Base-by-base conservation (phyloP, 1,140 invertebrate genomes). In the Drosophila lowei region DNA sequence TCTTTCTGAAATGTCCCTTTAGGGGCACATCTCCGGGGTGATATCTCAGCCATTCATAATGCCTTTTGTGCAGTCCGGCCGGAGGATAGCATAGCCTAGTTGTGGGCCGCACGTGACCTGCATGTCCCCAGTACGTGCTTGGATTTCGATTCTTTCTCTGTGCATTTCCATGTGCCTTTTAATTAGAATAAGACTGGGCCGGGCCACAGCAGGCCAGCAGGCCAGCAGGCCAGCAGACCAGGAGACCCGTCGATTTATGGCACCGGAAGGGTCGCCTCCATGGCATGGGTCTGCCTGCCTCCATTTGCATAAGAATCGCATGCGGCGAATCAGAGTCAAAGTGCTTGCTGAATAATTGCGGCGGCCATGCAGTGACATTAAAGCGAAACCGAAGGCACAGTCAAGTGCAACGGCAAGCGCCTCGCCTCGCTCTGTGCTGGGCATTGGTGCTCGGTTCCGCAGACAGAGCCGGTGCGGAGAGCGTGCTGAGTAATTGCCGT, bases 401-500 rank as follows among this genome's bases (percentile, higher is more conserved):
- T 38, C 66, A 67, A 75, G 56, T 75, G 66, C 48, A 68, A 47
- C 57, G 46, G 30, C 25, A 41, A 46, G 48, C 44, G 18, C 18
- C 47, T 38, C 28, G 34, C 28, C 28, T 30, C 0, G 28, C 11
- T 15, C 8, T 5, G 28, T 18, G 11, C n/a, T 11, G 9, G 28
- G n/a, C 15, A 9, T 9, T 43, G 41, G 59, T 25, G 15, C 52
- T 57, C 34, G 43, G 47, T 61, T 47, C 23, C 43, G 41, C 54
- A 72, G 66, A 61, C 63, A 55, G 46, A 53, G 62, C 70, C 59
- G 57, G 49, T 56, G 61, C 59, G 57, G 49, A 59, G 61, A 81
- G 77, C 83, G 78, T 86, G 83, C 83, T 79, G 83, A 88, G 77
- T 86, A 86, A 86, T 86, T 86, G 83, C 78, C 73, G 71, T 76